Conservation (phyloP, 2,797 vertebrate species). For the Trachurus trachurus region DNA sequence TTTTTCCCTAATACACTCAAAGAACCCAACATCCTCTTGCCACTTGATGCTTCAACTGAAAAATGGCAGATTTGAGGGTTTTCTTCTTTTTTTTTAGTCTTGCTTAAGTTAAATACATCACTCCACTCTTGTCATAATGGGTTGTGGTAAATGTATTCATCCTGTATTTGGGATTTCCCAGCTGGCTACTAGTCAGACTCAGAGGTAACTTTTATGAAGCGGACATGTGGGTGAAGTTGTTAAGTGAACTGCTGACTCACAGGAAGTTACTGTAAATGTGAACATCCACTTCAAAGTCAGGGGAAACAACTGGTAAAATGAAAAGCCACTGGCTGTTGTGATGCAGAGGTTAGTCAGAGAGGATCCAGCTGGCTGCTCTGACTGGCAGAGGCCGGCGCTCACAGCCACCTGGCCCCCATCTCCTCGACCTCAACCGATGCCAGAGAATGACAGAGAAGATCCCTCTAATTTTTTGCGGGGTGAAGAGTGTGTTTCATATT, state of each 20-base stretch:
- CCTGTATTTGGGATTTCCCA: slow-evolving; percentile 49
- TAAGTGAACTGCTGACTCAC: slow-evolving; percentile 71
- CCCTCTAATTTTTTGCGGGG: slow-evolving; percentile 69
- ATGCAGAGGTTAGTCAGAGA: slow-evolving; percentile 79
- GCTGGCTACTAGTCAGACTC: slow-evolving; percentile 37
- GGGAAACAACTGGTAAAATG: slow-evolving; percentile 68
- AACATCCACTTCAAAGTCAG: slow-evolving; percentile 72
- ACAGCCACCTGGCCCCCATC: slow-evolving; percentile 82
- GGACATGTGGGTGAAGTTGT: slow-evolving; percentile 54
- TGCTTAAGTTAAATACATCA: slow-evolving; percentile 12
- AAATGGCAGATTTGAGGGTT: slow-evolving; percentile 7
- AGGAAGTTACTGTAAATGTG: slow-evolving; percentile 66
- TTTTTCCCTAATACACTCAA: neutral
- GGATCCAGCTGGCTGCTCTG: slow-evolving; percentile 76
- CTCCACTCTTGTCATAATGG: slow-evolving; percentile 24
- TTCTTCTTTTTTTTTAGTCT: slow-evolving; percentile 2
- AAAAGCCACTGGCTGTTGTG: slow-evolving; percentile 76
- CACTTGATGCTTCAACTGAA: neutral
- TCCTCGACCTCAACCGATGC: slow-evolving; percentile 71
- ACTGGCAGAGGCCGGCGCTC: slow-evolving; percentile 60
- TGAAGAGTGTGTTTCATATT: slow-evolving; percentile 76
- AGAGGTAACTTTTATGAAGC: slow-evolving; percentile 59
- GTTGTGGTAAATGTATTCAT: slow-evolving; percentile 48
- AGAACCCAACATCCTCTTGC: neutral
- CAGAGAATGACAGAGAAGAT: slow-evolving; percentile 79